phyloP scores from a whole-genome alignment of 2,888 invertebrate species.

The Gandaritis pyraliata region DNA sequence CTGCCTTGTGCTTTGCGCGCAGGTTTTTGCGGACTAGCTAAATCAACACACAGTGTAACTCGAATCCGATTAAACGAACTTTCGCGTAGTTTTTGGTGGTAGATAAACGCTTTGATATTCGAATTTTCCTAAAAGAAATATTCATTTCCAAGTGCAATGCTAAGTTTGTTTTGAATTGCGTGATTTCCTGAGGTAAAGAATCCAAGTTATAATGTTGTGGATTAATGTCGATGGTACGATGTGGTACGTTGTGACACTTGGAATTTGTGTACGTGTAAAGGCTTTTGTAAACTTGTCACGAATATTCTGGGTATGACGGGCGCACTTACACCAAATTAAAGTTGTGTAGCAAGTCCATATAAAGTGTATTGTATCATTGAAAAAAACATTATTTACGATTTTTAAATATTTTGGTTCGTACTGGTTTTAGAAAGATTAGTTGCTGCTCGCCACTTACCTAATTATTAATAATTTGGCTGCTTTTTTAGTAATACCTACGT shows the following conservation, averaged over 20 bases:
- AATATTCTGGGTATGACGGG: conserved; percentile 2
- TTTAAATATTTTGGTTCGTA: too few relatives aligned
- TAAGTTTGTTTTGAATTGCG: conserved; percentile 29
- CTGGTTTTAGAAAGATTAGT: too few relatives aligned
- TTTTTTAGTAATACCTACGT: too few relatives aligned
- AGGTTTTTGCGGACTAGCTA: too few relatives aligned
- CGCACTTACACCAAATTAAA: background rate
- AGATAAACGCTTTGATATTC: background rate
- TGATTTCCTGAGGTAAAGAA: conserved; percentile 23
- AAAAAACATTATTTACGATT: too few relatives aligned
- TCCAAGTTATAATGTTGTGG: conserved; percentile 24
- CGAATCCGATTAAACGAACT: too few relatives aligned
- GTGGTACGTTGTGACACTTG: conserved; percentile 29
- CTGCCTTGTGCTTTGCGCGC: too few relatives aligned
- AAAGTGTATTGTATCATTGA: too few relatives aligned
- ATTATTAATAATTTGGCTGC: too few relatives aligned
- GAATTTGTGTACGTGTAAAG: conserved; percentile 13
- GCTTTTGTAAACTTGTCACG: conserved; percentile 13
- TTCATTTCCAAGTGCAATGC: conserved; percentile 18
- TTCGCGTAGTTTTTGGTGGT: too few relatives aligned
- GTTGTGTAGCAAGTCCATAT: background rate
- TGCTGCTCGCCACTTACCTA: too few relatives aligned
- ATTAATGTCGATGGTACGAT: conserved; percentile 28
- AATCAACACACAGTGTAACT: too few relatives aligned
- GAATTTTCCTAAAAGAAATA: conserved; percentile 9